Evolutionary conservation across 2,113 vertebrate species (phyloP), one percentile per base, ranked within the genome.

Genomic region (Oryzias celebensis): DNA sequence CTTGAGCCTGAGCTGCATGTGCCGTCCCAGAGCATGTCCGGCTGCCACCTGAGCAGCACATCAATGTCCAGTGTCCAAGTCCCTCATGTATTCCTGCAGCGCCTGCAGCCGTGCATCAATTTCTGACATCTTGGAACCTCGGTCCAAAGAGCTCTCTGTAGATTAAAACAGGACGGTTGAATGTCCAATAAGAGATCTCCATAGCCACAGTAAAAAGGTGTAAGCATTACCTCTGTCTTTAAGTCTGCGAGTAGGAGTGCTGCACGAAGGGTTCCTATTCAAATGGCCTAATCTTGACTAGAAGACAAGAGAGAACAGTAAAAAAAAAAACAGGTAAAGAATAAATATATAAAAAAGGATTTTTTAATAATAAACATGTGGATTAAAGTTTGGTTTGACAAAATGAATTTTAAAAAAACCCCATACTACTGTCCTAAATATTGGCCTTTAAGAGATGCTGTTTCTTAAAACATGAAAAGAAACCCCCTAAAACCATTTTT

Each of bases 11-110:
- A 64, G 28, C 51, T 58, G 13, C 64, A 22, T 1, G 24, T 24
- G 52, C 64, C 22, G 54, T 17, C 0, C 48, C 44, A 24, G 23
- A n/a, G 18, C n/a, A 24, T 12, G 16, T 24, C 24, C 41, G 44
- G 5, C 0, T 15, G 18, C 4, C 52, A 2, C 10, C n/a, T 14
- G n/a, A 45, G 58, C 65, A 48, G 60, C 36, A 1, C 56, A 22
- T 91, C 85, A 96, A 4, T 87, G 91, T 60, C 82, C 75, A 0
- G 92, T 95, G 67, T 94, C 94, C 68, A 98, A 86, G 44, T 92
- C 93, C 67, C 91, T 93, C 95, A 97, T 96, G 88, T 96, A 97
- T 7, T 95, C 95, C 90, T 98, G 96, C 67, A 98, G 88, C 0
- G 95, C 96, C 83, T 93, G 93, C 55, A 98, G 90, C 36, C 96